phyloP scores from a whole-genome alignment of 2,113 vertebrate genomes.

The Hypanus sabinus region DNA sequence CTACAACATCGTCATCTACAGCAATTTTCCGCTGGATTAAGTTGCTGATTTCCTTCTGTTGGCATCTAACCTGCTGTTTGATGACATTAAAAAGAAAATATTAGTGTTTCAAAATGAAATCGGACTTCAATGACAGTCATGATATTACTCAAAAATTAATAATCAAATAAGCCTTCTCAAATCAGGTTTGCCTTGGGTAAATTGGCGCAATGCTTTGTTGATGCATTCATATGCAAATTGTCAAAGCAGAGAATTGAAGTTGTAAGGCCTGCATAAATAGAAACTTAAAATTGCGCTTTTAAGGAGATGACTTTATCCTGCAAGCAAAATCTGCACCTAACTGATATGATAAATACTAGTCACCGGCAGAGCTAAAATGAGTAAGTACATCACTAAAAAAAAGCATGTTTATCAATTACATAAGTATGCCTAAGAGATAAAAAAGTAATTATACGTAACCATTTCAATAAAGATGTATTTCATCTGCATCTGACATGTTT shows the following conservation, averaged over 20 bases:
- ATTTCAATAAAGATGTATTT: neutral
- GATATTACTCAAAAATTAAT: constrained; percentile 40
- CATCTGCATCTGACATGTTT: neutral
- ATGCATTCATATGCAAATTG: neutral
- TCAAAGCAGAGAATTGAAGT: neutral
- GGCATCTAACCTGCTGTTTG: constrained; percentile 58
- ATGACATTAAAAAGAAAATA: constrained; percentile 43
- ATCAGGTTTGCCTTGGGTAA: constrained; percentile 29
- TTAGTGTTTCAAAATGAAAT: constrained; percentile 34
- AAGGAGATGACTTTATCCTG: neutral
- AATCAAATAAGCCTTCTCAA: constrained; percentile 37
- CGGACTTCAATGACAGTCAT: constrained; percentile 28
- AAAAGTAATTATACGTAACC: neutral
- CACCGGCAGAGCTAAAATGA: neutral
- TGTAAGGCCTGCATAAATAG: neutral
- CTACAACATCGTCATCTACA: constrained; percentile 62
- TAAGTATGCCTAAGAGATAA: too few species aligned
- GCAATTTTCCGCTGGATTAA: constrained; percentile 58
- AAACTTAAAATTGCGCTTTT: neutral
- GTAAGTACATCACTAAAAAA: neutral
- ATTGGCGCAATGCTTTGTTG: neutral
- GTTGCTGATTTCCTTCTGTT: constrained; percentile 72
- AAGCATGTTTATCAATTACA: too few species aligned
- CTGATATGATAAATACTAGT: neutral
- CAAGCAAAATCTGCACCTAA: neutral